Evolutionary conservation across 2,113 vertebrate genomes (phyloP).

Genomic region (Lasiurus borealis): DNA sequence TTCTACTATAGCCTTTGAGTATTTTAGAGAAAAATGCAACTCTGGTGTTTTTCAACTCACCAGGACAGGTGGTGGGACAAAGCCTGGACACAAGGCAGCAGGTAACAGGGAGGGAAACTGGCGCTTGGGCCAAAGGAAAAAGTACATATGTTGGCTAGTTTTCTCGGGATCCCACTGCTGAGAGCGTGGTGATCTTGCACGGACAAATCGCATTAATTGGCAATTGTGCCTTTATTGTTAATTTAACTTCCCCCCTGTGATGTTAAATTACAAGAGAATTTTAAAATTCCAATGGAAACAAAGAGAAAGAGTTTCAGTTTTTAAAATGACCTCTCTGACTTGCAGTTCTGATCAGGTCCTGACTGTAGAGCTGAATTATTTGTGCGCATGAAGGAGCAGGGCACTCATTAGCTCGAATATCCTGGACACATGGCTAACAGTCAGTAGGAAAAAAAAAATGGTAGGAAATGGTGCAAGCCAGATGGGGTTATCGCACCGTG

Average conservation of each 20-base stretch:
- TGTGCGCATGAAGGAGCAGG: background rate
- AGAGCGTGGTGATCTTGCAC: rapidly evolving
- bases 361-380: rapidly evolving
- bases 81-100: background rate
- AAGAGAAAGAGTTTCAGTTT: background rate
- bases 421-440: background rate
- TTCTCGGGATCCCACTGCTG: rapidly evolving
- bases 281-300: background rate
- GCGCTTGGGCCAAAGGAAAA: background rate
- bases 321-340: background rate
- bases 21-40: background rate
- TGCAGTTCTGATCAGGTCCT: background rate
- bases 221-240: background rate
- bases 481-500: background rate
- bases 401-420: background rate
- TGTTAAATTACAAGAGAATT: background rate
- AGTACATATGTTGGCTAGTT: rapidly evolving
- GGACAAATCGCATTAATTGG: background rate
- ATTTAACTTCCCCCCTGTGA: background rate
- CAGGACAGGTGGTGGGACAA: background rate
- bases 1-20: background rate
- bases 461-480: background rate
- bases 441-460: background rate
- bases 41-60: background rate
- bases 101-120: background rate